phyloP scores from a whole-genome alignment of 1,140 invertebrate species.

The Tyrophagus putrescentiae region DNA sequence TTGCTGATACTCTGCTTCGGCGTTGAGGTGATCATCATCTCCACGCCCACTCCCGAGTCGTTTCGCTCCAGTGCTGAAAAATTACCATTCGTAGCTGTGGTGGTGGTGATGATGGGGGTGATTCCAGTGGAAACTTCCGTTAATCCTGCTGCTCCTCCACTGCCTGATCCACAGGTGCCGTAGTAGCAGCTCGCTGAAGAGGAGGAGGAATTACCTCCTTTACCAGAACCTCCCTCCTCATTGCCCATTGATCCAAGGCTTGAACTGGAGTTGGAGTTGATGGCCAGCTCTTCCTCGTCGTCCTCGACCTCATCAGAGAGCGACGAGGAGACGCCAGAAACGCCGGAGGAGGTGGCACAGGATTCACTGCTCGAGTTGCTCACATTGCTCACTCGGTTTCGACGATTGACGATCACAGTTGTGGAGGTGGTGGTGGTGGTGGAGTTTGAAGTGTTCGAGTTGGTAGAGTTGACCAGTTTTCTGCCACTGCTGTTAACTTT shows the following conservation, averaged over 20 bases:
- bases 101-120: no score
- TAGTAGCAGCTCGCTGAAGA: slow-evolving; percentile 20
- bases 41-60: slow-evolving; percentile 80
- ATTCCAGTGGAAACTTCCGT: no score
- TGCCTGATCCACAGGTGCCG: slow-evolving; percentile 36
- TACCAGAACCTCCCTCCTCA: background rate
- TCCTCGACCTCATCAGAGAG: background rate
- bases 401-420: background rate
- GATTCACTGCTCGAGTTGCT: slow-evolving; percentile 27
- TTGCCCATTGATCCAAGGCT: slow-evolving; percentile 11
- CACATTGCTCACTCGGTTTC: slow-evolving; percentile 39
- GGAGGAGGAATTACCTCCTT: slow-evolving; percentile 14
- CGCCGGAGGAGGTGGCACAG: slow-evolving; percentile 24
- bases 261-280: background rate
- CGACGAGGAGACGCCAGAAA: slow-evolving; percentile 8
- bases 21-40: slow-evolving; percentile 62
- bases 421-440: background rate
- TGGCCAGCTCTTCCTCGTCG: slow-evolving; percentile 17
- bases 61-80: slow-evolving; percentile 48
- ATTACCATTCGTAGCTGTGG: no score
- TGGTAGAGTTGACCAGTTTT: no score
- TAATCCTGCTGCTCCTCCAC: slow-evolving; percentile 33
- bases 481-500: no score
- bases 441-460: background rate
- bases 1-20: background rate